Conservation (phyloP, 2,113 vertebrate genomes). For the Gulo gulo region DNA sequence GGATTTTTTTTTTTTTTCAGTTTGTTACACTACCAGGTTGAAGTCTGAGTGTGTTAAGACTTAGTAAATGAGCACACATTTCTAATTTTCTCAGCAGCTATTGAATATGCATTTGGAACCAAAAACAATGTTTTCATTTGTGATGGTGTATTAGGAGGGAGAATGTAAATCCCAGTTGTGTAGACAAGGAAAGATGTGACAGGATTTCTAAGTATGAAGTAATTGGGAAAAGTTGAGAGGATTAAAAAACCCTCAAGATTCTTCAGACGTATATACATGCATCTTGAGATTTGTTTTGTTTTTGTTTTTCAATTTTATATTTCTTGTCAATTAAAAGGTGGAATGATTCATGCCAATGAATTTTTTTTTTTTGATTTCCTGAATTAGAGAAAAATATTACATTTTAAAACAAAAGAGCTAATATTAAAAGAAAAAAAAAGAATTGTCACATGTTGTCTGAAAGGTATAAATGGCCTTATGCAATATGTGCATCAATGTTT, state of each 20-base stretch:
- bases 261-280: background rate
- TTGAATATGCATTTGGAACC: conserved; percentile 48
- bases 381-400: background rate
- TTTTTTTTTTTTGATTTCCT: background rate
- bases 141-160: conserved; percentile 46
- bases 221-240: conserved; percentile 45
- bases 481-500: background rate
- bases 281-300: background rate
- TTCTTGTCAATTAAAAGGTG: background rate
- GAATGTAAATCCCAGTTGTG: conserved; percentile 74
- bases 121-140: conserved; percentile 75
- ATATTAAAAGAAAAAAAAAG: background rate
- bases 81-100: background rate
- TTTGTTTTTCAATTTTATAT: background rate
- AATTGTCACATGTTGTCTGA: background rate
- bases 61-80: background rate
- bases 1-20: background rate
- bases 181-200: conserved; percentile 75
- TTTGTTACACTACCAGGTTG: background rate
- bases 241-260: background rate
- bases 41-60: conserved; percentile 9
- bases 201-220: conserved; percentile 68
- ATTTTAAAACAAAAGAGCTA: background rate
- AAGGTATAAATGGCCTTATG: background rate
- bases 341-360: background rate